Conservation (phyloP, 1,140 invertebrate species). For the Brachystomella parvula region DNA sequence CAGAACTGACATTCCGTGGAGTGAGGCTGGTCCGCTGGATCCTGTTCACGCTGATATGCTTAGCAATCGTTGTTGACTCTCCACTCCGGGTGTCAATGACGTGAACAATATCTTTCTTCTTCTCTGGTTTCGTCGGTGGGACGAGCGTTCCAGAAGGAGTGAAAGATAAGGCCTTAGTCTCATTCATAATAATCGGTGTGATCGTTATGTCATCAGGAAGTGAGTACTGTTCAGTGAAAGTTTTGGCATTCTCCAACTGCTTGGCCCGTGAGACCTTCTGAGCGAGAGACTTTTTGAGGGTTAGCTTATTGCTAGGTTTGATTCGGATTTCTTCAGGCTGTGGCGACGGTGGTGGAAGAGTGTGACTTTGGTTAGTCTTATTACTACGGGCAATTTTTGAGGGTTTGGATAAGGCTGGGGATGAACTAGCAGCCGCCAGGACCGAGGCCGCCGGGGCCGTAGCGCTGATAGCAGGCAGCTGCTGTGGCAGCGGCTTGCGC, state of each 20-base stretch:
- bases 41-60: conserved; percentile 34
- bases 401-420: not conserved
- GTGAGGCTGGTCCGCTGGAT: conserved; percentile 14
- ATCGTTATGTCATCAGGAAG: conserved; percentile 38
- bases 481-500: conserved; percentile 29
- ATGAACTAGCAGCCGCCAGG: conserved; percentile 28
- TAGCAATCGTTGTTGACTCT: conserved; percentile 32
- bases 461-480: conserved; percentile 33
- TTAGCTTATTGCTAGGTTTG: not conserved
- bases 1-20: conserved; percentile 15
- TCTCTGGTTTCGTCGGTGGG: conserved; percentile 2
- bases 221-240: conserved; percentile 37
- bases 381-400: too few species aligned
- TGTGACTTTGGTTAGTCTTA: too few species aligned
- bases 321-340: conserved; percentile 23
- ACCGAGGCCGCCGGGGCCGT: conserved; percentile 24
- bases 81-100: conserved; percentile 37
- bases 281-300: not conserved
- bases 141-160: conserved; percentile 2
- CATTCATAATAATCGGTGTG: conserved; percentile 29
- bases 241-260: conserved; percentile 32
- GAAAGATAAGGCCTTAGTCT: conserved; percentile 11
- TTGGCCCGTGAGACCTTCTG: conserved; percentile 11
- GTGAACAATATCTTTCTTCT: conserved; percentile 34
- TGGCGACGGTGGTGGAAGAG: conserved; percentile 17